Percentiles rank a stretch among this genome's conserved stretches.
Evolutionary conservation across 1,140 invertebrate species (phyloP).

Genomic region (Drosophila obscura): DNA sequence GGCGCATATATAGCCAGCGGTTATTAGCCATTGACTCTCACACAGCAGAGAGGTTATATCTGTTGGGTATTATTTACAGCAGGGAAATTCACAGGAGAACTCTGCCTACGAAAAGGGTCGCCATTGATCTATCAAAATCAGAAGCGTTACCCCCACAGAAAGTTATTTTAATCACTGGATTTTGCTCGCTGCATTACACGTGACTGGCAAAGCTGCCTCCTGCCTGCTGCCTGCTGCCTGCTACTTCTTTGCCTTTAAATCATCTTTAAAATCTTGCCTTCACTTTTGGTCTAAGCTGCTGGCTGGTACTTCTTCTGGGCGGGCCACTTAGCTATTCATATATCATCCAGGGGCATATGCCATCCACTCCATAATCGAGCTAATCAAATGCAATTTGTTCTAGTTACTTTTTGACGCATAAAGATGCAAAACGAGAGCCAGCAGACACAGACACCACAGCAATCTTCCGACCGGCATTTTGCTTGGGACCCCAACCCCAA

Average conservation of each 20-base stretch:
- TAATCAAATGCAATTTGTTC: constrained; percentile 63
- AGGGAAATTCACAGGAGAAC: neutral
- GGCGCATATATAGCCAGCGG: constrained; percentile 54
- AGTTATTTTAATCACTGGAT: no score
- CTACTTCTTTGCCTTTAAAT: neutral
- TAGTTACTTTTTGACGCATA: constrained; percentile 45
- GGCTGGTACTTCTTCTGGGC: no score
- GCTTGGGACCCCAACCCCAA: neutral
- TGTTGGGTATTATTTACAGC: constrained; percentile 14
- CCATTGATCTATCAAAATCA: no score
- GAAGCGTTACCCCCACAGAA: no score
- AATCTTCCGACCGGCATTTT: neutral
- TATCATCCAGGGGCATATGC: constrained; percentile 9
- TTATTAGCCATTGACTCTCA: constrained; percentile 58
- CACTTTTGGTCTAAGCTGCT: neutral
- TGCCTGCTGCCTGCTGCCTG: no score
- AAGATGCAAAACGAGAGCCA: constrained; percentile 7
- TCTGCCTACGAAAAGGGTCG: neutral
- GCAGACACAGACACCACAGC: neutral
- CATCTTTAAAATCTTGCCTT: neutral
- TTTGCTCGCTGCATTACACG: no score
- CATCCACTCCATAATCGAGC: constrained; percentile 28
- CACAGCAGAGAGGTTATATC: constrained; percentile 36
- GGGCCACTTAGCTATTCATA: constrained; percentile 16
- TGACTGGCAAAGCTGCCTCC: no score